phyloP scores from a whole-genome alignment of 2,113 vertebrate species.

The Oncorhynchus clarkii region DNA sequence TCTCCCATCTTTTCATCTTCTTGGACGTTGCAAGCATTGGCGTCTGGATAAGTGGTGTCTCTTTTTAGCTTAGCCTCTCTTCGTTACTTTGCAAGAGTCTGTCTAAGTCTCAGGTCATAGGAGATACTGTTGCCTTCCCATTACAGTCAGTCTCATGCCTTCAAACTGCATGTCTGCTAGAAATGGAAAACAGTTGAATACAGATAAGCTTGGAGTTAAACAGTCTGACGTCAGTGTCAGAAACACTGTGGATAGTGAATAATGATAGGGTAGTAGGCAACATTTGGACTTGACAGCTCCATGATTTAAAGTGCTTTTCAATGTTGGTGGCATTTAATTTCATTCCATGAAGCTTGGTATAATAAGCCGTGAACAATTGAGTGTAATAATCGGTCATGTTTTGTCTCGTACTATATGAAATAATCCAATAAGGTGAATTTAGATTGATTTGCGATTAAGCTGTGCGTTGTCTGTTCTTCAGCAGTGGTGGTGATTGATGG shows the following conservation, averaged over 20 bases:
- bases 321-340: not conserved
- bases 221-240: not conserved
- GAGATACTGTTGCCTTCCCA: not conserved
- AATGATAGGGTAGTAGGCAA: not conserved
- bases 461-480: not conserved
- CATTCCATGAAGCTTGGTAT: not conserved
- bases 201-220: not conserved
- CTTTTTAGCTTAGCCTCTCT: not conserved
- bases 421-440: not conserved
- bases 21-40: not conserved
- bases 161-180: too few species aligned
- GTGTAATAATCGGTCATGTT: not conserved
- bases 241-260: not conserved
- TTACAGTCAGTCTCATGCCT: not conserved
- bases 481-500: not conserved
- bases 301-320: not conserved
- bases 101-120: not conserved
- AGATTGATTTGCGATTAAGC: not conserved
- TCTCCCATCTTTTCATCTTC: not conserved
- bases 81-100: not conserved
- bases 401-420: not conserved
- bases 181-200: not conserved
- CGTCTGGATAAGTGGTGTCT: not conserved
- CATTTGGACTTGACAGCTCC: not conserved
- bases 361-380: not conserved